A percentile compares a stretch with the other conserved stretches of the same genome.
Conservation (phyloP, 2,113 vertebrate genomes). For the Patagioenas fasciata region DNA sequence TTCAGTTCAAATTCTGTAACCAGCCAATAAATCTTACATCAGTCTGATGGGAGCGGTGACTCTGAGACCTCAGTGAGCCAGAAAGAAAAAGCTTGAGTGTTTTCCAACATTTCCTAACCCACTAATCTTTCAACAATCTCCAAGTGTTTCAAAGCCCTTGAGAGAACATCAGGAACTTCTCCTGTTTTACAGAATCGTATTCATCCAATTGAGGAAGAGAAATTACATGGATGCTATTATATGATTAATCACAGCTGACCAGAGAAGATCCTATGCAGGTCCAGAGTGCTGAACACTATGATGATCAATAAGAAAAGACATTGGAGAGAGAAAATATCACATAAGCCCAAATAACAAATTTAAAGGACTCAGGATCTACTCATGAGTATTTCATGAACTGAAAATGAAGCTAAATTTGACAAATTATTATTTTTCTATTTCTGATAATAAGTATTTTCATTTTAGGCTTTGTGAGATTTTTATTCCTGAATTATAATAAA, state of each 20-base stretch:
- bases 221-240: not conserved
- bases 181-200: not conserved
- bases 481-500: not conserved
- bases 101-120: not conserved
- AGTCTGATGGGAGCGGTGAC: not conserved
- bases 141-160: not conserved
- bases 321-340: not conserved
- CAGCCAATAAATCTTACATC: not conserved
- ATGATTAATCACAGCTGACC: not conserved
- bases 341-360: not conserved
- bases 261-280: not conserved
- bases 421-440: slow-evolving; percentile 11
- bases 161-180: not conserved
- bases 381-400: not conserved
- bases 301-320: not conserved
- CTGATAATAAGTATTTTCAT: not conserved
- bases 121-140: not conserved
- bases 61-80: not conserved
- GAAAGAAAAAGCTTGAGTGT: not conserved
- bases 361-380: not conserved
- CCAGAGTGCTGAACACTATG: not conserved
- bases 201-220: not conserved
- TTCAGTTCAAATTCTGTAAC: not conserved
- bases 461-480: not conserved
- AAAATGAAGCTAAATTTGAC: not conserved